Conservation (phyloP, 2,888 invertebrate genomes). For the Carabus problematicus region DNA sequence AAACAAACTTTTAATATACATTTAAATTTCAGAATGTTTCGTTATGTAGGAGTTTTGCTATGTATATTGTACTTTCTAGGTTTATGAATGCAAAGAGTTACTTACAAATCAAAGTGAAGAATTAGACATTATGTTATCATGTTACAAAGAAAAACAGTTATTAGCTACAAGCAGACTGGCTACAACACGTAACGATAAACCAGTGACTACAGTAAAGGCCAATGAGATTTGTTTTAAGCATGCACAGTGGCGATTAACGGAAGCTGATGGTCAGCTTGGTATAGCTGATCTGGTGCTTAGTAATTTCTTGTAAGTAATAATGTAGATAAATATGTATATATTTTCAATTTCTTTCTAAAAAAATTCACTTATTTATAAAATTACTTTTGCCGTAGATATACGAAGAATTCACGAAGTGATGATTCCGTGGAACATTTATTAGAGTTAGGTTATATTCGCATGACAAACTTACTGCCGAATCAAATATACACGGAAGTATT, state of each 20-base stretch:
- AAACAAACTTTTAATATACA: not conserved
- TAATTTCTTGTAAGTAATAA: slow-evolving; percentile 81
- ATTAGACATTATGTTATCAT: slow-evolving; percentile 93
- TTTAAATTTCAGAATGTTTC: slow-evolving; percentile 6
- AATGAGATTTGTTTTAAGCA: slow-evolving; percentile 98
- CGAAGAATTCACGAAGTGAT: slow-evolving; percentile 94
- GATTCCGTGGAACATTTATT: slow-evolving; percentile 97
- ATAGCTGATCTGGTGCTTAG: slow-evolving; percentile 95
- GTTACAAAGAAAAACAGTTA: slow-evolving; percentile 83
- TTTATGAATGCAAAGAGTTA: slow-evolving; percentile 89
- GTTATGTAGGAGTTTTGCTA: not conserved
- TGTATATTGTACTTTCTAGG: slow-evolving; percentile 58
- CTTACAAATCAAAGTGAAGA: slow-evolving; percentile 90
- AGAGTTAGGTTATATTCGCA: slow-evolving; percentile 93
- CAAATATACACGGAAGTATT: slow-evolving; percentile 91
- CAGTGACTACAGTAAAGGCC: slow-evolving; percentile 79
- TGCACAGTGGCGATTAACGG: slow-evolving; percentile 97
- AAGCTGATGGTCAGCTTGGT: slow-evolving; percentile 96
- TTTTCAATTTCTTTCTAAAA: slow-evolving; percentile 8
- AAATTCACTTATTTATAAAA: slow-evolving; percentile 1
- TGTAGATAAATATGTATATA: slow-evolving; percentile 1
- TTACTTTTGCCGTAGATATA: slow-evolving; percentile 69
- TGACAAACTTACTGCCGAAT: slow-evolving; percentile 94
- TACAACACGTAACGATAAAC: slow-evolving; percentile 73
- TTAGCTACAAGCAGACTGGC: slow-evolving; percentile 66